These are phyloP conservation scores for Eristalis tenax DNA, from an alignment of 2,888 invertebrate species.

Conservation along the genomic window DNA sequence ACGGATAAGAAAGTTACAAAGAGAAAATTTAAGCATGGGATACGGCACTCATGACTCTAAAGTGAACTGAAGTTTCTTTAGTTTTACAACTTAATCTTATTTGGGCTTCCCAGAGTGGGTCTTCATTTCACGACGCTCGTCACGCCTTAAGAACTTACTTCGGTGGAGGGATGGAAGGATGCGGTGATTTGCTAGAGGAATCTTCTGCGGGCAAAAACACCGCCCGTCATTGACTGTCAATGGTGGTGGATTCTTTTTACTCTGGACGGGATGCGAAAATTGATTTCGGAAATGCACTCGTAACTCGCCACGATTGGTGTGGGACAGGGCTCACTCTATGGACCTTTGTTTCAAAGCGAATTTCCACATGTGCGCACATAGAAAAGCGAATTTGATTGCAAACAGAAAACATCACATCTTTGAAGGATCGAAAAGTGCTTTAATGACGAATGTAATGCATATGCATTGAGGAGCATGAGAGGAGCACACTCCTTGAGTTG, in stretches of 20 bases:
- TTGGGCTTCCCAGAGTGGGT: constrained; percentile 3
- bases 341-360: too few species aligned
- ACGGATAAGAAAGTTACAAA: constrained; percentile 7
- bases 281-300: neutral
- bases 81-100: constrained; percentile 48
- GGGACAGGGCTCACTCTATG: neutral
- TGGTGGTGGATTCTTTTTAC: constrained; percentile 6
- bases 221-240: constrained; percentile 7
- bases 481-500: neutral
- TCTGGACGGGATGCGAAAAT: neutral
- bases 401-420: neutral
- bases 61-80: constrained; percentile 39
- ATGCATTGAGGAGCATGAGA: neutral
- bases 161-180: neutral
- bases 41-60: constrained; percentile 20
- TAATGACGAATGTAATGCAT: neutral
- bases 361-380: neutral
- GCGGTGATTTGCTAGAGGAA: constrained; percentile 6
- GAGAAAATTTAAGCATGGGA: constrained; percentile 16
- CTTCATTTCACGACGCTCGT: neutral
- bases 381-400: neutral
- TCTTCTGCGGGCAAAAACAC: neutral
- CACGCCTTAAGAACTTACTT: neutral
- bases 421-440: neutral
- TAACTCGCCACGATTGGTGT: neutral